Percentiles rank a stretch among this genome's conserved stretches.
These are phyloP conservation scores for Lampris incognitus DNA, from an alignment of 2,113 vertebrate species.

Conservation along the genomic window DNA sequence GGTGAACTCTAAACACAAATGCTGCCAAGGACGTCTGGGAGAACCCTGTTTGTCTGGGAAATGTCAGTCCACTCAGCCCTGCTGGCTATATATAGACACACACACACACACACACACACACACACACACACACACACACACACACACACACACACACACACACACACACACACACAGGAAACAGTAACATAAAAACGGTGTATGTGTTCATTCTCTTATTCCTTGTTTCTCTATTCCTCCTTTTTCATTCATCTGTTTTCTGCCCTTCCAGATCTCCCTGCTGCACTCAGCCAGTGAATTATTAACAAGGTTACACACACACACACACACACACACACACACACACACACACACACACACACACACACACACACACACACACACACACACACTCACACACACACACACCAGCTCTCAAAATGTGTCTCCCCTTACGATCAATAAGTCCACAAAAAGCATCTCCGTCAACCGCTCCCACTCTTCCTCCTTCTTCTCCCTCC, in stretches of 20 bases:
- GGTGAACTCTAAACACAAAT: not conserved
- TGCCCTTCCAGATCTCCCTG: constrained; percentile 7
- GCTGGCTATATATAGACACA: constrained; percentile 52
- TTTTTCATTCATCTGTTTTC: constrained; percentile 5
- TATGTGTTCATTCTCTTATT: not conserved
- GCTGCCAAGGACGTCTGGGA: constrained; percentile 48
- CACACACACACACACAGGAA: constrained; percentile 3
- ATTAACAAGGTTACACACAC: constrained; percentile 44
- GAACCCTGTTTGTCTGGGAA: constrained; percentile 59
- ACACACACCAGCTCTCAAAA: not conserved
- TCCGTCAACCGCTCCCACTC: constrained; percentile 9
- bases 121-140: constrained; percentile 27
- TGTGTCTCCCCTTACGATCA: constrained; percentile 63
- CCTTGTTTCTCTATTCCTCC: not conserved
- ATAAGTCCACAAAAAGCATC: constrained; percentile 67
- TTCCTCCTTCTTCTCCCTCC: not conserved
- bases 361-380: constrained; percentile 7
- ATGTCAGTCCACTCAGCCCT: constrained; percentile 50
- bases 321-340: constrained; percentile 17
- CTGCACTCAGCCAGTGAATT: constrained; percentile 41
- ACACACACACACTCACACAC: not conserved
- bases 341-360: constrained; percentile 12
- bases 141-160: constrained; percentile 13
- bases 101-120: constrained; percentile 37
- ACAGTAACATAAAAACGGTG: not conserved